Conservation (phyloP, 2,888 invertebrate species). For the Unio pictorum region DNA sequence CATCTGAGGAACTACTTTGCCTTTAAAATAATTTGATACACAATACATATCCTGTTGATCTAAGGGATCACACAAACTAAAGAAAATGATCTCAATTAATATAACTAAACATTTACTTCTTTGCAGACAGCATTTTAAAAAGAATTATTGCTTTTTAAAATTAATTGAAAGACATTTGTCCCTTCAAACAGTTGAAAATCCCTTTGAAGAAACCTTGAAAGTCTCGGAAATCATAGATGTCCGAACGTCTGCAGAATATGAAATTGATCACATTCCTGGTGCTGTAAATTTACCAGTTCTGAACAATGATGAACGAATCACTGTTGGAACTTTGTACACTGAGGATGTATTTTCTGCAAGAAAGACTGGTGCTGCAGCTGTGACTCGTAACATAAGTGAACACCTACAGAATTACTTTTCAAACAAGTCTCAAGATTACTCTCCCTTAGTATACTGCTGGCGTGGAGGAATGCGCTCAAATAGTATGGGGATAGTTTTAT, state of each 20-base stretch:
- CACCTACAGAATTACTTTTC: conserved; percentile 40
- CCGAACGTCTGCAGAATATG: conserved; percentile 45
- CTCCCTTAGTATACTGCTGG: conserved; percentile 48
- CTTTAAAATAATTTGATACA: too few species aligned
- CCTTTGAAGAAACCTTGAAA: too few species aligned
- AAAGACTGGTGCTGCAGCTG: conserved; percentile 42
- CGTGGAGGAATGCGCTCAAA: conserved; percentile 54
- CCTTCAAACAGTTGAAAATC: too few species aligned
- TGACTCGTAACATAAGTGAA: conserved; percentile 38
- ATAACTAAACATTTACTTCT: too few species aligned
- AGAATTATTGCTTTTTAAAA: too few species aligned
- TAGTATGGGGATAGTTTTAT: conserved; percentile 42
- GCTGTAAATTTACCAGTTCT: conserved; percentile 51
- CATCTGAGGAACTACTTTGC: too few species aligned
- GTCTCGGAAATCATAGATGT: conserved; percentile 48
- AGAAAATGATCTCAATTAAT: too few species aligned
- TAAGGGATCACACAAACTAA: too few species aligned
- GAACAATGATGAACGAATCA: conserved; percentile 26
- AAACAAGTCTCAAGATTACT: conserved; percentile 33
- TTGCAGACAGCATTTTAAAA: too few species aligned
- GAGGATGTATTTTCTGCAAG: conserved; percentile 38
- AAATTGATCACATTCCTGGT: conserved; percentile 49
- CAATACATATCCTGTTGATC: too few species aligned
- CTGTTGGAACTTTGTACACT: conserved; percentile 43
- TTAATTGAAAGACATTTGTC: too few species aligned